These are phyloP conservation scores for Sympetrum striolatum DNA, from an alignment of 2,888 invertebrate species.

Conservation along the genomic window DNA sequence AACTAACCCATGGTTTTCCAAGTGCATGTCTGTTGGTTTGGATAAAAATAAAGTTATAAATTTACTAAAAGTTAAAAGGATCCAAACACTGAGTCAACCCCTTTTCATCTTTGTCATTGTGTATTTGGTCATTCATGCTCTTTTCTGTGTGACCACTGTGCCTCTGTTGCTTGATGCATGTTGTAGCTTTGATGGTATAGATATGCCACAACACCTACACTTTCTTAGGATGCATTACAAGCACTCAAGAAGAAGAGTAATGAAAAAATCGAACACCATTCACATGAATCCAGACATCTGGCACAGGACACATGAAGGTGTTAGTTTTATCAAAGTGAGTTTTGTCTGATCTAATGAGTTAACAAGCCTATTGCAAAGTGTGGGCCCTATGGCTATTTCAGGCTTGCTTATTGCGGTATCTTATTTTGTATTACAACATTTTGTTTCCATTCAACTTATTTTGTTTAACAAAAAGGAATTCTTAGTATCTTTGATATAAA, in stretches of 20 bases:
- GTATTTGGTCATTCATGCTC: constrained; percentile 24
- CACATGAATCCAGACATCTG: background rate
- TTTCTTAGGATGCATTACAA: background rate
- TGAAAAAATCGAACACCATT: background rate
- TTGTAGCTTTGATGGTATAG: constrained; percentile 38
- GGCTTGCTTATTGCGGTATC: constrained; percentile 8
- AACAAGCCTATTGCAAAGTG: background rate
- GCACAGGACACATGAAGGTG: background rate
- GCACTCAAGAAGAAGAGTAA: background rate
- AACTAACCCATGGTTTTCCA: no score
- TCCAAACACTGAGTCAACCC: no score
- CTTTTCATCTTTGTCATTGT: no score
- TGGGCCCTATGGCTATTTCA: constrained; percentile 9
- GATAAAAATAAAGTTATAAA: no score
- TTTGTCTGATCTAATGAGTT: background rate
- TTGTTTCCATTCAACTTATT: background rate
- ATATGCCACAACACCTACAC: constrained; percentile 11
- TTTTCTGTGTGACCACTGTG: constrained; percentile 34
- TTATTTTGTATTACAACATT: background rate
- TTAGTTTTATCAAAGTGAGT: background rate
- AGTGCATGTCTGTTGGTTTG: no score
- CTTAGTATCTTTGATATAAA: background rate
- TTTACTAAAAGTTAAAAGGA: no score
- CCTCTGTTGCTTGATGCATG: constrained; percentile 35
- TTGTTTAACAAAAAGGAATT: background rate